Conservation (phyloP, 1,140 invertebrate genomes). For the Nomia melanderi region DNA sequence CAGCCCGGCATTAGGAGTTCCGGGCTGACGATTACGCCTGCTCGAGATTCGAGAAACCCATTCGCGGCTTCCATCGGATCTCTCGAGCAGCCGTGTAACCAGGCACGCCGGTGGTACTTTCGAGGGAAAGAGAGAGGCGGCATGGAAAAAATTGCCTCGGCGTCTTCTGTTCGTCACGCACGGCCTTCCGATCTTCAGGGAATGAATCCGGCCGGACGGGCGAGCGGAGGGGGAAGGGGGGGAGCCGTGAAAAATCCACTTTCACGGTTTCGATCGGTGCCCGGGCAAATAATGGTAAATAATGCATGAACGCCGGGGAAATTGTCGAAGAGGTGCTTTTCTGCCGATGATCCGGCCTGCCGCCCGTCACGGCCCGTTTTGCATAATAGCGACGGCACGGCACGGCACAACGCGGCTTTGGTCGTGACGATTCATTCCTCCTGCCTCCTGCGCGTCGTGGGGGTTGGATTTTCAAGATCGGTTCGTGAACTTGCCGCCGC, state of each 20-base stretch:
- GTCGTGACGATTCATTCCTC: neutral
- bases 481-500: neutral
- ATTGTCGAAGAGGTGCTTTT: constrained; percentile 15
- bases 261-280: constrained; percentile 41
- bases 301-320: constrained; percentile 24
- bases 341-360: constrained; percentile 21
- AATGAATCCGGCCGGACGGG: constrained; percentile 40
- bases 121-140: too few relatives aligned
- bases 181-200: constrained; percentile 30
- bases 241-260: constrained; percentile 30
- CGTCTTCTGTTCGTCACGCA: constrained; percentile 39
- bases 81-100: too few relatives aligned
- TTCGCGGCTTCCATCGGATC: too few relatives aligned
- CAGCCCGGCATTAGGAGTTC: constrained; percentile 34
- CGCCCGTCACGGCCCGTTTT: constrained; percentile 22
- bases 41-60: constrained; percentile 25
- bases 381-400: constrained; percentile 29
- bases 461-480: neutral
- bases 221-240: constrained; percentile 27
- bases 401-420: neutral
- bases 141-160: too few relatives aligned
- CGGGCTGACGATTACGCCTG: constrained; percentile 48
- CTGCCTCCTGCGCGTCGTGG: neutral
- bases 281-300: constrained; percentile 43
- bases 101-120: too few relatives aligned